Evolutionary conservation across 2,113 vertebrate species (phyloP).

Genomic region (Labeo catla): DNA sequence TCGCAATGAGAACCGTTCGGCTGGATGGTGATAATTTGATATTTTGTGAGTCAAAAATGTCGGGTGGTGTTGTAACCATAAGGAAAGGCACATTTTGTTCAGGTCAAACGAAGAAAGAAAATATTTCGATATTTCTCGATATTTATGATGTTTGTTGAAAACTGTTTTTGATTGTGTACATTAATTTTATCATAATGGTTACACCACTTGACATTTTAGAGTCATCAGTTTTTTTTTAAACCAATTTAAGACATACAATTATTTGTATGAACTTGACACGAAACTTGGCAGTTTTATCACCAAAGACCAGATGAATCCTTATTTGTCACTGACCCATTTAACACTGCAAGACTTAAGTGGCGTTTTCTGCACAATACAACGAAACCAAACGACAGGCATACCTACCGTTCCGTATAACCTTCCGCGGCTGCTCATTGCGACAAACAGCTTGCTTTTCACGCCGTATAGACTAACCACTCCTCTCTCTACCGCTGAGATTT

Average conservation of each 20-base stretch:
- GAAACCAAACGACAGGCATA: slow-evolving; percentile 60
- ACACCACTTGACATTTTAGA: background rate
- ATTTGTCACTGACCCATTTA: slow-evolving; percentile 9
- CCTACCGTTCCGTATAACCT: slow-evolving; percentile 92
- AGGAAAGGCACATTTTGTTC: background rate
- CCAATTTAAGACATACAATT: background rate
- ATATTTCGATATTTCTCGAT: background rate
- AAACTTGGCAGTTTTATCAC: background rate
- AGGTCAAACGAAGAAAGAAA: background rate
- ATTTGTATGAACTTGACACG: background rate
- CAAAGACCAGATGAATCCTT: background rate
- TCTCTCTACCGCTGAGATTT: slow-evolving; percentile 95
- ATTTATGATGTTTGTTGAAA: background rate
- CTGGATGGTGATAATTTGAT: background rate
- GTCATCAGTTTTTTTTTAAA: background rate
- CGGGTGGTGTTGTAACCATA: background rate
- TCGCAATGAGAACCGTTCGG: background rate
- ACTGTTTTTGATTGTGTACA: background rate
- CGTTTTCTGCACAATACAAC: background rate
- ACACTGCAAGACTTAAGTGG: background rate
- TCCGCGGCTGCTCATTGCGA: slow-evolving; percentile 93
- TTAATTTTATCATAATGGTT: background rate
- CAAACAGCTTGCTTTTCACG: slow-evolving; percentile 85
- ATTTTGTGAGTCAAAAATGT: slow-evolving; percentile 1
- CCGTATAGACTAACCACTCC: slow-evolving; percentile 93